Conservation (phyloP, 1,140 invertebrate genomes). For the Caenorhabditis latens region DNA sequence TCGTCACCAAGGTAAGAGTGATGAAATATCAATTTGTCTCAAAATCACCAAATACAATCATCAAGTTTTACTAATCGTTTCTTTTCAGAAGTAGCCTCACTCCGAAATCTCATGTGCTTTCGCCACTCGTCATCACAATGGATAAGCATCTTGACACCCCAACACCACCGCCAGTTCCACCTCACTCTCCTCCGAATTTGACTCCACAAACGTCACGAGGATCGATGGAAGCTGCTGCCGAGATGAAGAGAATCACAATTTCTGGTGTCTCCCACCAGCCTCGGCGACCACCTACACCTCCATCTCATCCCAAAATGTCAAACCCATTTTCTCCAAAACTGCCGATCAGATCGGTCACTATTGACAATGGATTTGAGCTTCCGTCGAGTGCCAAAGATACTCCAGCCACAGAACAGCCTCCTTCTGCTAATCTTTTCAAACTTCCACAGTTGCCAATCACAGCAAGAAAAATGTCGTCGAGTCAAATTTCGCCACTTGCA, state of each 20-base stretch:
- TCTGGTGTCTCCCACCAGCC: neutral
- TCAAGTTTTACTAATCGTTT: neutral
- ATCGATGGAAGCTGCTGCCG: neutral
- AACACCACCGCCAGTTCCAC: conserved; percentile 8
- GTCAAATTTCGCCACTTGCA: neutral
- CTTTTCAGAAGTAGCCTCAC: neutral
- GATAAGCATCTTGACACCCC: neutral
- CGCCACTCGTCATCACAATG: neutral
- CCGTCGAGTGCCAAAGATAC: neutral
- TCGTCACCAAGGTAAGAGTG: neutral
- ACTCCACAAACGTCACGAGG: conserved; percentile 12
- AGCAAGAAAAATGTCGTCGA: neutral
- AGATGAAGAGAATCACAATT: conserved; percentile 2
- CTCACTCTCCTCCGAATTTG: conserved; percentile 4
- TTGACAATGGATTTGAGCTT: conserved; percentile 43
- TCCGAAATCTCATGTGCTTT: conserved; percentile 3
- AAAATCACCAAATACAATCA: no score
- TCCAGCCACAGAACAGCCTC: neutral
- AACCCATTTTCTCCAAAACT: conserved; percentile 34
- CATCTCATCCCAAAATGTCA: conserved; percentile 16
- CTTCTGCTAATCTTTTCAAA: neutral
- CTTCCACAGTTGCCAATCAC: conserved; percentile 15
- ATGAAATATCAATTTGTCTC: no score
- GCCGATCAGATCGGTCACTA: conserved; percentile 2
- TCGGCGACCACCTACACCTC: neutral